phyloP scores from a whole-genome alignment of 2,888 invertebrate species.

The Rhagonycha fulva region DNA sequence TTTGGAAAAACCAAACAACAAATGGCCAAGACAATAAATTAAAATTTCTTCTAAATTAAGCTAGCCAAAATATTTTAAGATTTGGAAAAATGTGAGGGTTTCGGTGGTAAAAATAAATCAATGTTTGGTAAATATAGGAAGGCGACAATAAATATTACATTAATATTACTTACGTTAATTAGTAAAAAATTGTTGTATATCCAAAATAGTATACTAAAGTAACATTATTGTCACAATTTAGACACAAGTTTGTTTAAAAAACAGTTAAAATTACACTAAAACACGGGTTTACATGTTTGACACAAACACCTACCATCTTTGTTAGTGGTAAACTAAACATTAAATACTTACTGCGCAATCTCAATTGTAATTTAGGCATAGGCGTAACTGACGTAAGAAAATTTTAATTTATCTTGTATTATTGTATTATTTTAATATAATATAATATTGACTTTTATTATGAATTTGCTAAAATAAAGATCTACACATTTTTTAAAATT shows the following conservation, averaged over 20 bases:
- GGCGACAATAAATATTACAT: background rate
- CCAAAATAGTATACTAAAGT: conserved; percentile 46
- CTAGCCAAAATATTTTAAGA: background rate
- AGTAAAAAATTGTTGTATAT: conserved; percentile 40
- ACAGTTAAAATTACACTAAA: conserved; percentile 46
- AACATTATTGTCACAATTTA: conserved; percentile 56
- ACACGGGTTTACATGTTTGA: conserved; percentile 45
- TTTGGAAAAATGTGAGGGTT: background rate
- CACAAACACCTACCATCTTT: conserved; percentile 49
- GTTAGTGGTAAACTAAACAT: conserved; percentile 46
- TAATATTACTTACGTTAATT: conserved; percentile 20
- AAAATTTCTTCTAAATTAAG: background rate
- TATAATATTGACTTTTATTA: no score
- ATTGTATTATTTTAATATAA: no score
- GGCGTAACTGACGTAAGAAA: background rate
- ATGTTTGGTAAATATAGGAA: background rate
- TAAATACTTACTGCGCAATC: conserved; percentile 3
- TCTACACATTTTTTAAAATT: no score
- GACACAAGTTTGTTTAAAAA: conserved; percentile 53
- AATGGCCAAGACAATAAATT: background rate
- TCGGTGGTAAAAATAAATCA: conserved; percentile 1
- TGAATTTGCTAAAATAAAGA: no score
- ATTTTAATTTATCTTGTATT: background rate
- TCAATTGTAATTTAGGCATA: background rate
- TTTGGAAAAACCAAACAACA: background rate